These are phyloP conservation scores for Caenorhabditis remanei DNA, from an alignment of 1,140 invertebrate genomes.

Conservation along the genomic window DNA sequence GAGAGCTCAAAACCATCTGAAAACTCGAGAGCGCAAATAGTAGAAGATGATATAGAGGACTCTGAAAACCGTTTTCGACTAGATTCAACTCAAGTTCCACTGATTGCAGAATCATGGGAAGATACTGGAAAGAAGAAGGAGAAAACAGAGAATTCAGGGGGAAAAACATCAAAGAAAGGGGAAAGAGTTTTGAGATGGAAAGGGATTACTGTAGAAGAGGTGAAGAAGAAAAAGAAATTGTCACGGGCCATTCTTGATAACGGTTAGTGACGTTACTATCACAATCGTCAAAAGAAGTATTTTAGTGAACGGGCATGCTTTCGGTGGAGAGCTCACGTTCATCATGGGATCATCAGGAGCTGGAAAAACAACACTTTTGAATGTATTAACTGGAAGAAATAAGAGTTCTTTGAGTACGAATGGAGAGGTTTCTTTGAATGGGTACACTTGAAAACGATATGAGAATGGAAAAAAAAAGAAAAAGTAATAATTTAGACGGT, in stretches of 20 bases:
- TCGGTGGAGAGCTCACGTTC: constrained; percentile 89
- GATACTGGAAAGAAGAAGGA: background rate
- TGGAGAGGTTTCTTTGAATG: constrained; percentile 81
- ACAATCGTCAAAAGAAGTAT: background rate
- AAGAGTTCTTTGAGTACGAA: constrained; percentile 83
- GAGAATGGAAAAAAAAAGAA: background rate
- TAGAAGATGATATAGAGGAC: constrained; percentile 10
- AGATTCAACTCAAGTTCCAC: background rate
- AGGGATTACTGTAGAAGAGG: constrained; percentile 19
- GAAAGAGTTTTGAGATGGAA: constrained; percentile 13
- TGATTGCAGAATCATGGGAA: background rate
- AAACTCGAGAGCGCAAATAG: background rate
- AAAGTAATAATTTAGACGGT: constrained; percentile 69
- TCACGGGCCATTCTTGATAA: no score
- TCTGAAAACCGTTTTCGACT: background rate
- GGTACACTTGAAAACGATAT: constrained; percentile 46
- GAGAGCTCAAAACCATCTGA: background rate
- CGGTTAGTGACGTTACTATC: background rate
- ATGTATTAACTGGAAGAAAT: constrained; percentile 87
- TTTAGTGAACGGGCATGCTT: constrained; percentile 86
- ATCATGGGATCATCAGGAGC: constrained; percentile 91
- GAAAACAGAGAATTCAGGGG: background rate
- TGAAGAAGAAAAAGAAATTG: constrained; percentile 7
- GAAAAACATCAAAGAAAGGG: background rate
- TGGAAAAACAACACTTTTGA: constrained; percentile 93